Evolutionary conservation across 2,888 invertebrate species (phyloP).

Genomic region (Leptodirus hochenwartii): DNA sequence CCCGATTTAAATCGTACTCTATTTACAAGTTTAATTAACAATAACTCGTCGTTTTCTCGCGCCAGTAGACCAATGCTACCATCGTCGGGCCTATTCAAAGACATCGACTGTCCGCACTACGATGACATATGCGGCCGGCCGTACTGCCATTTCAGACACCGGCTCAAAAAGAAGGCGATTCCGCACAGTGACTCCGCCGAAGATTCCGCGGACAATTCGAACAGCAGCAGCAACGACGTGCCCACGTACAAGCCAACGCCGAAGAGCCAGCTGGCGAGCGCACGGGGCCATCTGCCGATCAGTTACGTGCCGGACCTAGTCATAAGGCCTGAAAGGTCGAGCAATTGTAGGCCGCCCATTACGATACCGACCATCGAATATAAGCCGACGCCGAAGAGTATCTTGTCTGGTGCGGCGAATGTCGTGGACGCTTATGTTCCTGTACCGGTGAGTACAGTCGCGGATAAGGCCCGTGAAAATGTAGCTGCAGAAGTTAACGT

Average conservation of each 20-base stretch:
- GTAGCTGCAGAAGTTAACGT: slow-evolving; percentile 8
- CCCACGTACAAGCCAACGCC: slow-evolving; percentile 29
- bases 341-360: slow-evolving; percentile 17
- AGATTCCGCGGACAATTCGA: slow-evolving; percentile 31
- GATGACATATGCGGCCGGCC: slow-evolving; percentile 70
- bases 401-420: slow-evolving; percentile 18
- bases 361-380: slow-evolving; percentile 23
- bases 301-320: slow-evolving; percentile 33
- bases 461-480: slow-evolving; percentile 7
- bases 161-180: slow-evolving; percentile 32
- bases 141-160: slow-evolving; percentile 84
- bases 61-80: slow-evolving; percentile 62
- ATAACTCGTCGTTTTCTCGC: too few relatives aligned
- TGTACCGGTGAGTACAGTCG: slow-evolving; percentile 7
- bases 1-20: too few relatives aligned
- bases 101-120: slow-evolving; percentile 72
- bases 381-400: slow-evolving; percentile 25
- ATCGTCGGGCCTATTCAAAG: slow-evolving; percentile 75
- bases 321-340: slow-evolving; percentile 28
- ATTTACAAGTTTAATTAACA: too few relatives aligned
- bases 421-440: slow-evolving; percentile 5
- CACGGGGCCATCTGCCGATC: slow-evolving; percentile 28
- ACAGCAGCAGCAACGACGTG: slow-evolving; percentile 25
- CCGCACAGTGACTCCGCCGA: slow-evolving; percentile 9
- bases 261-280: slow-evolving; percentile 28